Conservation (phyloP, 2,797 vertebrate species). For the Poeciliopsis presidionis region DNA sequence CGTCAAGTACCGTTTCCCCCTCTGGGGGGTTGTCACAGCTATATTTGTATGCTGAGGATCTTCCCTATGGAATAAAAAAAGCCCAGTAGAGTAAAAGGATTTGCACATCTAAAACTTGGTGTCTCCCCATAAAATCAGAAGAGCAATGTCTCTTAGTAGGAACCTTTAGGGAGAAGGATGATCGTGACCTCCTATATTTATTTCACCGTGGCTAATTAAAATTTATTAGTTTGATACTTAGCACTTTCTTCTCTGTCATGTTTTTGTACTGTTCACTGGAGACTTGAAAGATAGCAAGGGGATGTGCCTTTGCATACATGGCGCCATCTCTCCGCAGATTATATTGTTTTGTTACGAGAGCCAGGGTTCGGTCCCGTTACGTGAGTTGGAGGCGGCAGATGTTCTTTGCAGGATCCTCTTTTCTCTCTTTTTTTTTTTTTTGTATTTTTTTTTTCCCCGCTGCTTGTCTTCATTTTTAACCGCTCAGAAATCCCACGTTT, state of each 20-base stretch:
- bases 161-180: conserved; percentile 55
- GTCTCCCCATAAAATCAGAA: conserved; percentile 47
- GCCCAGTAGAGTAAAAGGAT: conserved; percentile 51
- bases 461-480: conserved; percentile 60
- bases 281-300: conserved; percentile 52
- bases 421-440: conserved; percentile 27
- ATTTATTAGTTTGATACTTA: conserved; percentile 39
- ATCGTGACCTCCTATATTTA: conserved; percentile 57
- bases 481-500: conserved; percentile 60
- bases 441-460: conserved; percentile 32
- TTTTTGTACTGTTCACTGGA: conserved; percentile 24
- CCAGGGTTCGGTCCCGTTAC: conserved; percentile 46
- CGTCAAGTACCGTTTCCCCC: conserved; percentile 60
- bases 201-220: conserved; percentile 61
- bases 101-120: conserved; percentile 60
- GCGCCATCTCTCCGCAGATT: conserved; percentile 37
- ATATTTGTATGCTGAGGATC: conserved; percentile 76
- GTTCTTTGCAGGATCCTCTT: conserved; percentile 46
- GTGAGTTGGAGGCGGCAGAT: conserved; percentile 53
- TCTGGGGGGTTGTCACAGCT: conserved; percentile 64
- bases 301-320: conserved; percentile 35
- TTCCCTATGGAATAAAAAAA: conserved; percentile 49
- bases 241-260: neutral
- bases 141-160: conserved; percentile 57
- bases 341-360: conserved; percentile 52